Evolutionary conservation across 2,888 invertebrate species (phyloP).

Genomic region (Cataglyphis cursor): DNA sequence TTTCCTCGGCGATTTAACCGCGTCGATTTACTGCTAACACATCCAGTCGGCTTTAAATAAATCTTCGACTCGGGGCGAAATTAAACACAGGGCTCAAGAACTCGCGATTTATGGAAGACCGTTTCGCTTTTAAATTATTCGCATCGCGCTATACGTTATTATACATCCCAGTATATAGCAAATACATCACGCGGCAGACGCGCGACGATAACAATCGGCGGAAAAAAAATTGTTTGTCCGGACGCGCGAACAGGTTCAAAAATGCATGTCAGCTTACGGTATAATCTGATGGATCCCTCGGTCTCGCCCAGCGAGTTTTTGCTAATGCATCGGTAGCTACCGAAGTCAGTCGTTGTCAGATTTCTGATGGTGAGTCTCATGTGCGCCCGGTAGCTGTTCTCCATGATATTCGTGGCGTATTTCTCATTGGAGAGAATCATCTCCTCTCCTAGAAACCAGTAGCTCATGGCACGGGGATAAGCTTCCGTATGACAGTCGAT

Average conservation of each 20-base stretch:
- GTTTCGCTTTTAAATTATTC: constrained; percentile 49
- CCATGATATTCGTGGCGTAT: constrained; percentile 93
- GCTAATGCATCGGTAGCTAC: constrained; percentile 96
- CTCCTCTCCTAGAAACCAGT: constrained; percentile 96
- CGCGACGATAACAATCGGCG: constrained; percentile 21
- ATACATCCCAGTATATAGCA: constrained; percentile 15
- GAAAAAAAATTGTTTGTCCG: constrained; percentile 19
- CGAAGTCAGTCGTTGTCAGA: constrained; percentile 94
- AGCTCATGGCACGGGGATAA: constrained; percentile 96
- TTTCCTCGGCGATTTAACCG: constrained; percentile 51
- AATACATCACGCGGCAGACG: constrained; percentile 19
- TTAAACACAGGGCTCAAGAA: constrained; percentile 44
- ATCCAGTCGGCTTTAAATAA: constrained; percentile 43
- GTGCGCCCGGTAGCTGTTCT: constrained; percentile 95
- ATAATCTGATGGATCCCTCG: constrained; percentile 96
- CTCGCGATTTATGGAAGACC: constrained; percentile 39
- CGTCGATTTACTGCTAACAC: constrained; percentile 49
- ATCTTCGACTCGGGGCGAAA: constrained; percentile 51
- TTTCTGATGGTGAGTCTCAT: constrained; percentile 96
- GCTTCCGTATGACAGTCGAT: constrained; percentile 98
- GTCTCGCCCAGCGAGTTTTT: constrained; percentile 98
- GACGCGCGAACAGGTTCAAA: constrained; percentile 20
- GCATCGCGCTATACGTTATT: constrained; percentile 16
- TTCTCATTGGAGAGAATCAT: constrained; percentile 97
- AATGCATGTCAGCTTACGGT: constrained; percentile 89